A percentile compares a stretch with the other conserved stretches of the same genome.
phyloP scores from a whole-genome alignment of 2,797 vertebrate genomes.

The Fistularia commersonii region DNA sequence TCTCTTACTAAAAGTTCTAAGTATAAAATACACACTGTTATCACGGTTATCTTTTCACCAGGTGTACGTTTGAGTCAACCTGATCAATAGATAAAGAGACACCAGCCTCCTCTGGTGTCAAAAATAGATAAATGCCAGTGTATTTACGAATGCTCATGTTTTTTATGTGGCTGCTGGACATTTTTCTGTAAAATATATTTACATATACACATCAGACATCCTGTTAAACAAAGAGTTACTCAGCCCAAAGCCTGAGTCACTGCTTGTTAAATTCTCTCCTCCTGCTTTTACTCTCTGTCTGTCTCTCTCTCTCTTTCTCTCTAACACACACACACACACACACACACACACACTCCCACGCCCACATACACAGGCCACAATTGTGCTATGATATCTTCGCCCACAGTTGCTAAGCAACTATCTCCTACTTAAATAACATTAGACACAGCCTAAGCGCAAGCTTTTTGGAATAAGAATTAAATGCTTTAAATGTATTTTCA shows the following conservation, averaged over 20 bases:
- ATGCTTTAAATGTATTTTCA: conserved; percentile 36
- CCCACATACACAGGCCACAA: conserved; percentile 13
- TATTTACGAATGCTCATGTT: too few species aligned
- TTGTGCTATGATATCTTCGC: conserved; percentile 57
- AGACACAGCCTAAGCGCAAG: conserved; percentile 31
- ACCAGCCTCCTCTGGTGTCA: too few species aligned
- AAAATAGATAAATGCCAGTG: too few species aligned
- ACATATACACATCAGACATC: conserved; percentile 11
- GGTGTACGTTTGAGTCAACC: too few species aligned
- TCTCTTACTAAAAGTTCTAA: too few species aligned
- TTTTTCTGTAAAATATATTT: too few species aligned
- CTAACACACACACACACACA: conserved; percentile 37
- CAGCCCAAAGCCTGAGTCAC: conserved; percentile 53
- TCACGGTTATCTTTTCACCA: too few species aligned
- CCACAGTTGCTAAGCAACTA: conserved; percentile 79
- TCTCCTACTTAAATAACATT: conserved; percentile 69
- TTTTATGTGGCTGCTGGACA: too few species aligned
- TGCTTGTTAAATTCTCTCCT: conserved; percentile 48
- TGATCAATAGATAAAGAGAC: too few species aligned
- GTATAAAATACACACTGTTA: too few species aligned
- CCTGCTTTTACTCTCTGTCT: neutral
- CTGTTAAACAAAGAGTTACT: conserved; percentile 46
- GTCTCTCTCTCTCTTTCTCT: conserved; percentile 7
- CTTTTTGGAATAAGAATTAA: conserved; percentile 37
- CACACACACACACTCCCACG: conserved; percentile 5